Percentiles rank a stretch among this genome's conserved stretches.
Conservation (phyloP, 2,888 invertebrate species). For the Pherbina coryleti region DNA sequence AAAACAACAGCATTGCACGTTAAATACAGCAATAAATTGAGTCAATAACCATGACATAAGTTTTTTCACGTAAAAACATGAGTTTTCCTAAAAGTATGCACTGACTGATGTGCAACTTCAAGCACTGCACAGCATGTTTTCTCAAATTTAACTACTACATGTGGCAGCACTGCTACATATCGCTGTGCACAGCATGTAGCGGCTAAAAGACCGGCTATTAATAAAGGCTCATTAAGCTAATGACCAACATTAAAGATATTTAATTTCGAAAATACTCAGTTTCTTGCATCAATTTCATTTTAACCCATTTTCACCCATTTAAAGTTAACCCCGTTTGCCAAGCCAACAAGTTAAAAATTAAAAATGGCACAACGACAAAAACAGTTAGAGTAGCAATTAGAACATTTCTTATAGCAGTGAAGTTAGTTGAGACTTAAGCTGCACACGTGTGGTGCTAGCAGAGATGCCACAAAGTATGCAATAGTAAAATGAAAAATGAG, state of each 20-base stretch:
- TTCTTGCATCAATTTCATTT: background rate
- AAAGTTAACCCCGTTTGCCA: background rate
- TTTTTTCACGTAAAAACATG: no score
- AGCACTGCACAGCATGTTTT: background rate
- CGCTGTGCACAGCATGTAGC: background rate
- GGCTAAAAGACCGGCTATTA: constrained; percentile 3
- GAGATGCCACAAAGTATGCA: constrained; percentile 35
- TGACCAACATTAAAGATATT: background rate
- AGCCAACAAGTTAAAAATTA: background rate
- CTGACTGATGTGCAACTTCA: background rate
- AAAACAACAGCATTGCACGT: no score
- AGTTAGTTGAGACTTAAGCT: background rate
- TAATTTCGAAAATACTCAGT: background rate
- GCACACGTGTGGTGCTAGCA: background rate
- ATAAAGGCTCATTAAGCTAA: constrained; percentile 18
- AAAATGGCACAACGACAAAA: background rate
- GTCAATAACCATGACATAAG: no score
- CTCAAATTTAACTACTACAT: background rate
- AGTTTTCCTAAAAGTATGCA: background rate
- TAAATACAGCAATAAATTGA: no score
- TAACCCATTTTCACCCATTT: background rate
- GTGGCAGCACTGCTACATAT: background rate
- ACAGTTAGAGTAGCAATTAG: background rate
- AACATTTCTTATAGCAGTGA: background rate
- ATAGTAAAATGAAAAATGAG: background rate